Conservation (phyloP, 2,113 vertebrate species). For the Nyctibius bracteatus region DNA sequence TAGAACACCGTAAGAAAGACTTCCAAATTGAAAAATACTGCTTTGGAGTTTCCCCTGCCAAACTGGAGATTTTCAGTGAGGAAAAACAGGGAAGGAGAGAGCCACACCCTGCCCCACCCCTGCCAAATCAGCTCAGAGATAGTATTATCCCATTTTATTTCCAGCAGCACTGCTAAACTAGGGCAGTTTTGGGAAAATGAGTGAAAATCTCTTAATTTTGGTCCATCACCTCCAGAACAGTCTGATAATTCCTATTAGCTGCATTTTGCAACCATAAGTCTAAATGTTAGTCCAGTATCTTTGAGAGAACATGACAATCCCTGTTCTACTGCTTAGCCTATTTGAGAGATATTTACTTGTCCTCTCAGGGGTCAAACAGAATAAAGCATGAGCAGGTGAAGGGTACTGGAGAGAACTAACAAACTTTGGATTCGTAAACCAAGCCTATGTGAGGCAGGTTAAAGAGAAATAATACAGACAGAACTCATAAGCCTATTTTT, state of each 20-base stretch:
- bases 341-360: not conserved
- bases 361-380: not conserved
- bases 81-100: not conserved
- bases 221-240: not conserved
- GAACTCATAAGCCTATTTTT: not conserved
- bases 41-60: not conserved
- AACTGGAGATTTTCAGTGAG: not conserved
- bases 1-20: not conserved
- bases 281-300: accelerated
- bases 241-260: not conserved
- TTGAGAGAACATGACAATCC: not conserved
- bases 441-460: not conserved
- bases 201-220: not conserved
- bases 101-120: not conserved
- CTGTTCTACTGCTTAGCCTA: not conserved
- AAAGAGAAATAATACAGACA: not conserved
- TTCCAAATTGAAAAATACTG: not conserved
- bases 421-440: not conserved
- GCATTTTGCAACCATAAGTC: not conserved
- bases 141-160: not conserved
- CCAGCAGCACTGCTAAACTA: not conserved
- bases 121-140: not conserved
- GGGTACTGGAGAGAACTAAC: not conserved
- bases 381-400: not conserved
- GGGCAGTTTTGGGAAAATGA: not conserved